Conservation (phyloP, 2,113 vertebrate species). For the Chaetorhynchus papuensis region DNA sequence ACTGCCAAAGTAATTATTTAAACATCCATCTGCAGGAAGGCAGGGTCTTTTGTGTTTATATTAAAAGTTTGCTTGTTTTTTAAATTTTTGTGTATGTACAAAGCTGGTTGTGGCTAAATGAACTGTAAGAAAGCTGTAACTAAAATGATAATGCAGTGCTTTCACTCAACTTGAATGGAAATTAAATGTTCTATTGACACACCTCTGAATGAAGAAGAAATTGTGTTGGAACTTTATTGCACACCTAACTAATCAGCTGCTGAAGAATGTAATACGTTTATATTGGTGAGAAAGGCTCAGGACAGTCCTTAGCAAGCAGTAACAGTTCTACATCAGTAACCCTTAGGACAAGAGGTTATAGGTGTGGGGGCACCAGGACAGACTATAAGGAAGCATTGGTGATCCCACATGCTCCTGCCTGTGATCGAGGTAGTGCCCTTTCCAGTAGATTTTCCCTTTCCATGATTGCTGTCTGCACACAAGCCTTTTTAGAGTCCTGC, state of each 20-base stretch:
- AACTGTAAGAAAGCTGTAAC: background rate
- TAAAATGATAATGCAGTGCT: background rate
- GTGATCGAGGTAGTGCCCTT: background rate
- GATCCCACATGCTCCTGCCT: background rate
- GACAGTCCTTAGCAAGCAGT: background rate
- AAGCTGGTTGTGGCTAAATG: background rate
- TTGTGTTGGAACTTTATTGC: background rate
- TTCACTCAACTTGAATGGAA: background rate
- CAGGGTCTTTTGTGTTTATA: background rate
- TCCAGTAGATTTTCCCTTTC: background rate
- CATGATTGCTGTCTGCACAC: background rate
- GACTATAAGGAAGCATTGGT: background rate
- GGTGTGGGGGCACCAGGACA: rapidly evolving
- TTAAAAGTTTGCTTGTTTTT: background rate
- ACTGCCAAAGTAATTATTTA: background rate
- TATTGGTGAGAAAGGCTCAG: background rate
- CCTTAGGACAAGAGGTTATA: background rate
- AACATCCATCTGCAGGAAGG: background rate
- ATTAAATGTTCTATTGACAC: background rate
- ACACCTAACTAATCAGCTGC: background rate
- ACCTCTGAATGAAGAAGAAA: background rate
- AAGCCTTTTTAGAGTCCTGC: background rate
- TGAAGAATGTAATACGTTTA: background rate
- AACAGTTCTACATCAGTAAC: background rate
- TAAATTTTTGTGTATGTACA: background rate